A percentile compares a stretch with the other conserved stretches of the same genome.
These are phyloP conservation scores for Cacatua alba DNA, from an alignment of 2,113 vertebrate genomes.

Conservation along the genomic window DNA sequence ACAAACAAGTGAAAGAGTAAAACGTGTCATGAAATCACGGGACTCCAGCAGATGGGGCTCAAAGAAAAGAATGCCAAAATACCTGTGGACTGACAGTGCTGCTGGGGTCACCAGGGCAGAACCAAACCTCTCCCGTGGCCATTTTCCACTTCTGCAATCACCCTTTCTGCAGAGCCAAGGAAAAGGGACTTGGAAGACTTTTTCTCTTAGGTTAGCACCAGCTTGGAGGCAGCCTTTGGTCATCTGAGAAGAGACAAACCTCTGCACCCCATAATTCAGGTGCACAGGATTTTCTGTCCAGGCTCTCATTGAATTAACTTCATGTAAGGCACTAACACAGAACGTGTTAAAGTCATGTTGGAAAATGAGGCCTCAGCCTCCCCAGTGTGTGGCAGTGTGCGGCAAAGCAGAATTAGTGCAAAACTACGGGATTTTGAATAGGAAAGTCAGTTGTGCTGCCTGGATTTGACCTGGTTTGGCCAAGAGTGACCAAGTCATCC, in stretches of 20 bases:
- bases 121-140: not conserved
- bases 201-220: not conserved
- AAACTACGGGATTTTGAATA: not conserved
- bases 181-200: not conserved
- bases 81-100: not conserved
- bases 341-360: not conserved
- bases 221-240: not conserved
- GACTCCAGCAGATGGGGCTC: conserved; percentile 69
- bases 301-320: not conserved
- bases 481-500: not conserved
- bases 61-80: conserved; percentile 42
- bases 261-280: not conserved
- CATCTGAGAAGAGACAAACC: not conserved
- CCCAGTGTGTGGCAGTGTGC: not conserved
- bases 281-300: not conserved
- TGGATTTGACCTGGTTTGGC: not conserved
- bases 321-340: not conserved
- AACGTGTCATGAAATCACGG: not conserved
- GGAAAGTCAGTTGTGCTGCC: not conserved
- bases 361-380: not conserved
- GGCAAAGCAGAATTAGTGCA: not conserved
- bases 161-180: not conserved
- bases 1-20: not conserved
- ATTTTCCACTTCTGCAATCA: not conserved
- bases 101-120: not conserved